A percentile compares a stretch with the other conserved stretches of the same genome.
phyloP scores from a whole-genome alignment of 2,113 vertebrate species.

The Sturnira hondurensis region DNA sequence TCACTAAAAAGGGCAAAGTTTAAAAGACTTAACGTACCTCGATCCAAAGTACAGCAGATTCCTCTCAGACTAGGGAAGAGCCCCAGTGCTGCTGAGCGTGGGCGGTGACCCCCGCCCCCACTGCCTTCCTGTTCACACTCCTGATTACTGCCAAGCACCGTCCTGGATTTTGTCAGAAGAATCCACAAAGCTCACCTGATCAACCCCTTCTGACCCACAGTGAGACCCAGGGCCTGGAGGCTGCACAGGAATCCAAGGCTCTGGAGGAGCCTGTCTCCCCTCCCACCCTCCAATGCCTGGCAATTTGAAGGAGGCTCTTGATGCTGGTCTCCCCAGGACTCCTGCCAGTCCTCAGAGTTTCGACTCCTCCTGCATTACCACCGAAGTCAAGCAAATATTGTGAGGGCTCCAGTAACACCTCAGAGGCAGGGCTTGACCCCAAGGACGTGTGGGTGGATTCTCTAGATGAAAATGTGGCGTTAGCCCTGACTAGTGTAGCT shows the following conservation, averaged over 20 bases:
- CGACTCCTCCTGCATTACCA: not conserved
- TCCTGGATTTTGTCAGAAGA: not conserved
- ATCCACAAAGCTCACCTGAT: not conserved
- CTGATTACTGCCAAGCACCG: not conserved
- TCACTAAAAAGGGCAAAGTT: slow-evolving; percentile 2
- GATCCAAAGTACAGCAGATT: not conserved
- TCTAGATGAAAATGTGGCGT: not conserved
- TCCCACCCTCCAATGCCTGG: not conserved
- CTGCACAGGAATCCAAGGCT: not conserved
- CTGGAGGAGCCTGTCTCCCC: not conserved
- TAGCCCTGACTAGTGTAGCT: no score
- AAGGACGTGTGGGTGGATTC: not conserved
- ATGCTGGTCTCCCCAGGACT: not conserved
- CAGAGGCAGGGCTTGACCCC: not conserved
- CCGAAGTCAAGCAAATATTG: not conserved
- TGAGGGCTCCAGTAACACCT: not conserved
- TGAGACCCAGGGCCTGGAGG: not conserved
- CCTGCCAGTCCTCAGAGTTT: not conserved
- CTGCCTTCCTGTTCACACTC: not conserved
- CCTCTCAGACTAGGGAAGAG: not conserved
- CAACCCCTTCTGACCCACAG: not conserved
- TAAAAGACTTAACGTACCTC: not conserved
- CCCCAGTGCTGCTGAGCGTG: not conserved
- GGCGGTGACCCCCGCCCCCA: not conserved
- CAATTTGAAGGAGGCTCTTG: not conserved